Conservation (phyloP, 2,888 invertebrate species). For the Limulus polyphemus region DNA sequence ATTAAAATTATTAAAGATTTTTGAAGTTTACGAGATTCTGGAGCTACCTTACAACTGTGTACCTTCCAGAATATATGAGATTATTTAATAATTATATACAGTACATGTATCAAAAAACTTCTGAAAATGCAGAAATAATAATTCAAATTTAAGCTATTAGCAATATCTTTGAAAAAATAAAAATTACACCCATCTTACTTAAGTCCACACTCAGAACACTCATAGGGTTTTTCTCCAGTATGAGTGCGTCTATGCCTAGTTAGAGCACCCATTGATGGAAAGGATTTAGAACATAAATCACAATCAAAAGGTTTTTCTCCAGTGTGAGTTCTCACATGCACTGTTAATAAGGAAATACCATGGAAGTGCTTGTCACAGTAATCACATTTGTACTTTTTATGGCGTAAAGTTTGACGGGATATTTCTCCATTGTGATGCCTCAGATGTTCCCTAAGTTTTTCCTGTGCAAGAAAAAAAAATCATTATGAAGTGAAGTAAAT, state of each 20-base stretch:
- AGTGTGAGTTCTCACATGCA: conserved; percentile 55
- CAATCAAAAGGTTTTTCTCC: conserved; percentile 33
- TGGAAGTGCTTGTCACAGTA: conserved; percentile 54
- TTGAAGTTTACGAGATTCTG: no score
- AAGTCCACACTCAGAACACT: conserved; percentile 23
- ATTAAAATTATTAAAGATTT: no score
- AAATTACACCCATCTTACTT: conserved; percentile 3
- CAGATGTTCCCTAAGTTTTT: conserved; percentile 57
- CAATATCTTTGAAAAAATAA: background rate
- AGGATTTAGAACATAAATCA: conserved; percentile 32
- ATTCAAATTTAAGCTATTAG: background rate
- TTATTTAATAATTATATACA: no score
- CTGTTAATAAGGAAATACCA: conserved; percentile 45
- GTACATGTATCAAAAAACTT: no score
- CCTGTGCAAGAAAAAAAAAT: conserved; percentile 31
- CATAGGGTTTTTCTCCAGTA: conserved; percentile 29
- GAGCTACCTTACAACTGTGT: no score
- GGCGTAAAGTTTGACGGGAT: conserved; percentile 20
- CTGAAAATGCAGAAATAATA: no score
- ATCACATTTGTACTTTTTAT: conserved; percentile 44
- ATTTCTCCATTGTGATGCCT: conserved; percentile 47
- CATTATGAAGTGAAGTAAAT: no score
- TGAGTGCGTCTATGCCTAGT: conserved; percentile 33
- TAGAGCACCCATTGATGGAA: conserved; percentile 32
- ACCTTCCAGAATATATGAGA: no score